Evolutionary conservation across 2,888 invertebrate species (phyloP).

Genomic region (Hydraecia micacea): DNA sequence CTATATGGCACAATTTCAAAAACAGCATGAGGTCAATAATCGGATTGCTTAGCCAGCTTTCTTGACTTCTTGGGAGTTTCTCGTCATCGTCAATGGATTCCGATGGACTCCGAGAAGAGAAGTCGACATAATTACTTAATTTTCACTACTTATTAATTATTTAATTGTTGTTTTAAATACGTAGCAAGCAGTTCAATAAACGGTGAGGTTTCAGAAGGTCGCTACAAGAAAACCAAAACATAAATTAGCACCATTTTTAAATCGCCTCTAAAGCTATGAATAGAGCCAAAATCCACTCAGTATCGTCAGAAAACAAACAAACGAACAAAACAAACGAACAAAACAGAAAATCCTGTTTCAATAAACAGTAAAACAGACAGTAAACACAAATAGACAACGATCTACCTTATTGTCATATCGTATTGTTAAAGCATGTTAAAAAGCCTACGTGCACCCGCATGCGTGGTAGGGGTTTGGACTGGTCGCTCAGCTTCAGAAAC

Average conservation of each 20-base stretch:
- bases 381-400: conserved; percentile 27
- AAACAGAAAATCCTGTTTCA: conserved; percentile 2
- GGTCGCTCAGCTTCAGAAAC: conserved; percentile 38
- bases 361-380: conserved; percentile 9
- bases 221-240: background rate
- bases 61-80: background rate
- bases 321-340: conserved; percentile 15
- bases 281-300: background rate
- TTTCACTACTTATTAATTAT: background rate
- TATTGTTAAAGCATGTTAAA: conserved; percentile 18
- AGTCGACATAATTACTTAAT: too few species aligned
- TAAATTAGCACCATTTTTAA: background rate
- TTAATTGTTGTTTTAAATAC: background rate
- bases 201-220: too few species aligned
- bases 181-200: background rate
- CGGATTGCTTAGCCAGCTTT: background rate
- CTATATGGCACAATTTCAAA: background rate
- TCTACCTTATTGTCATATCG: conserved; percentile 24
- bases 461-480: conserved; percentile 41
- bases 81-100: background rate
- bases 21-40: background rate
- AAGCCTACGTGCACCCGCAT: background rate
- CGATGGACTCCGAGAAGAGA: background rate
- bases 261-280: background rate
- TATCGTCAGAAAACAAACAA: background rate